phyloP scores from a whole-genome alignment of 2,888 invertebrate species.

The Zhuqinia jingwanae region DNA sequence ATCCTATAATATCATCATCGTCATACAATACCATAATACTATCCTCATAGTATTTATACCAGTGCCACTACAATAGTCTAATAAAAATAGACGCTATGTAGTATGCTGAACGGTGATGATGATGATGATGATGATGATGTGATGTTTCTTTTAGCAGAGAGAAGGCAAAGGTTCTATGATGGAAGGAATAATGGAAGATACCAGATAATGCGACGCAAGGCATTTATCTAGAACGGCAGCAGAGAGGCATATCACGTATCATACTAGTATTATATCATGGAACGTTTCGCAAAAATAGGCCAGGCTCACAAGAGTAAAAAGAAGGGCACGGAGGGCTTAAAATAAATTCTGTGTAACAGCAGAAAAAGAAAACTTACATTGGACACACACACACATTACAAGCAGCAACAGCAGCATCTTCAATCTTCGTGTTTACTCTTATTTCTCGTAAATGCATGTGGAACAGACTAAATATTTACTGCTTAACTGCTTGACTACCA shows the following conservation, averaged over 20 bases:
- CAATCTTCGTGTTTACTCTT: neutral
- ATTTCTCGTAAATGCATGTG: constrained; percentile 1
- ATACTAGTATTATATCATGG: constrained; percentile 40
- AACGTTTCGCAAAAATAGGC: constrained; percentile 75
- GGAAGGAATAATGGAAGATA: constrained; percentile 60
- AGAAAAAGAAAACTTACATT: constrained; percentile 46
- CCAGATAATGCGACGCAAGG: constrained; percentile 34
- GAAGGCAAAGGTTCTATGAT: constrained; percentile 44
- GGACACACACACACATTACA: constrained; percentile 8
- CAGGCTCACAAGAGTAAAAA: constrained; percentile 70
- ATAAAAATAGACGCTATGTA: neutral
- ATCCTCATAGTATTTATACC: too few relatives aligned
- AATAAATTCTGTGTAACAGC: constrained; percentile 73
- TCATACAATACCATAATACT: too few relatives aligned
- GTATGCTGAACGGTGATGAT: too few relatives aligned
- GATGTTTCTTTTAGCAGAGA: neutral
- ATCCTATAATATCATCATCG: neutral
- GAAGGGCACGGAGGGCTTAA: constrained; percentile 75
- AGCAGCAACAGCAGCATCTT: neutral
- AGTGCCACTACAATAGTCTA: neutral
- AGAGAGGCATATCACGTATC: constrained; percentile 24
- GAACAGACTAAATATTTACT: constrained; percentile 55
- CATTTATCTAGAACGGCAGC: constrained; percentile 39
- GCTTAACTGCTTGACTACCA: neutral
- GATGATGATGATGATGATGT: neutral